These are phyloP conservation scores for Tachina grossa DNA, from an alignment of 2,888 invertebrate species.

Conservation along the genomic window DNA sequence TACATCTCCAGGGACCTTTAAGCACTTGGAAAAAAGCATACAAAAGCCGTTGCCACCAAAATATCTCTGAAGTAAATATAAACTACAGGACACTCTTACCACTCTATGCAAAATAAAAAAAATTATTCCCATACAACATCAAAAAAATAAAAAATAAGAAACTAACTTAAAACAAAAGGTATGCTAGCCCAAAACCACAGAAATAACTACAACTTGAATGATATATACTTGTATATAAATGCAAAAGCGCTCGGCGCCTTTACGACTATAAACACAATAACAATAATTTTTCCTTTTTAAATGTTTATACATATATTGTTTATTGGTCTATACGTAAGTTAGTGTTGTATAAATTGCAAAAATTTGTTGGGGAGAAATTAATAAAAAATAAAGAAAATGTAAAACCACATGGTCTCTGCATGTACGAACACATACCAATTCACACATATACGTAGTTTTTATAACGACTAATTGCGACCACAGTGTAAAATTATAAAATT, in stretches of 20 bases:
- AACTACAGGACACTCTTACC: conserved; percentile 13
- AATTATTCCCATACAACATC: not conserved
- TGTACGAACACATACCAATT: conserved; percentile 17
- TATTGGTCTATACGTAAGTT: conserved; percentile 6
- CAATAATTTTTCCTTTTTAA: conserved; percentile 77
- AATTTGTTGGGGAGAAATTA: conserved; percentile 30
- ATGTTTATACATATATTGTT: conserved; percentile 43
- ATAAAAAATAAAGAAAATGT: conserved; percentile 41
- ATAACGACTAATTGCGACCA: conserved; percentile 79
- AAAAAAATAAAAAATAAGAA: not conserved
- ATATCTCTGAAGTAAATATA: conserved; percentile 45
- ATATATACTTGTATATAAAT: conserved; percentile 20
- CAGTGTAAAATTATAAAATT: conserved; percentile 80
- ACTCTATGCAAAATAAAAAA: not conserved
- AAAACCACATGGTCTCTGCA: conserved; percentile 15
- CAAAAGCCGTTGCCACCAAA: conserved; percentile 10
- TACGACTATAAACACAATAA: conserved; percentile 79
- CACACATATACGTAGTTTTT: conserved; percentile 73
- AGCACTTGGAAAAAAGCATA: conserved; percentile 70
- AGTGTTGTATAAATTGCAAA: conserved; percentile 35
- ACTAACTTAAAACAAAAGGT: conserved; percentile 4
- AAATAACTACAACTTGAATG: conserved; percentile 38
- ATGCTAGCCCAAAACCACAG: conserved; percentile 46
- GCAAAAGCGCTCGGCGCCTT: conserved; percentile 72
- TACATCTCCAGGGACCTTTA: conserved; percentile 82